These are phyloP conservation scores for Laspeyria flexula DNA, from an alignment of 2,888 invertebrate genomes.

Conservation along the genomic window DNA sequence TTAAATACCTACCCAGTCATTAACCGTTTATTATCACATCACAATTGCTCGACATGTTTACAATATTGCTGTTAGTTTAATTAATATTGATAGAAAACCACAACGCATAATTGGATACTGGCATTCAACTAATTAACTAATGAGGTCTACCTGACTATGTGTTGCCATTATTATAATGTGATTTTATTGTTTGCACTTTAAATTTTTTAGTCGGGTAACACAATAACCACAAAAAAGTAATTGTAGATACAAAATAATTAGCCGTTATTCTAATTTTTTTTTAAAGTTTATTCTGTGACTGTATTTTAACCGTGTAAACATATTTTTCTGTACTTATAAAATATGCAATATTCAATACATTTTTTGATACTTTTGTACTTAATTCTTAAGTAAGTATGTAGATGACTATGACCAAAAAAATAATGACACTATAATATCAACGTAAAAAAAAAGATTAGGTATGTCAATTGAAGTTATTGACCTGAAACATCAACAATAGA, in stretches of 20 bases:
- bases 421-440: neutral
- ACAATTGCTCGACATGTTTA: slow-evolving; percentile 7
- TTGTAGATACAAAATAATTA: too few relatives aligned
- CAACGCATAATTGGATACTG: neutral
- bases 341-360: too few relatives aligned
- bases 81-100: slow-evolving; percentile 8
- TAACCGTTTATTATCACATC: neutral
- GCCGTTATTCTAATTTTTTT: too few relatives aligned
- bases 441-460: neutral
- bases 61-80: slow-evolving; percentile 12
- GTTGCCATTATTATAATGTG: neutral
- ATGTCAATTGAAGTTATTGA: slow-evolving; percentile 25
- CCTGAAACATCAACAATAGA: slow-evolving; percentile 39
- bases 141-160: neutral
- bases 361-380: too few relatives aligned
- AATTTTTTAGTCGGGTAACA: neutral
- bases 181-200: neutral
- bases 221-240: too few relatives aligned
- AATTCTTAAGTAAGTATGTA: too few relatives aligned
- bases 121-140: neutral
- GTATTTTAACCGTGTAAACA: too few relatives aligned
- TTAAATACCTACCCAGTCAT: slow-evolving; percentile 3
- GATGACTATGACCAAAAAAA: neutral
- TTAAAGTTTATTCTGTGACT: too few relatives aligned
- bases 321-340: too few relatives aligned